phyloP scores from a whole-genome alignment of 2,797 vertebrate genomes.

The Gallinago stenura region DNA sequence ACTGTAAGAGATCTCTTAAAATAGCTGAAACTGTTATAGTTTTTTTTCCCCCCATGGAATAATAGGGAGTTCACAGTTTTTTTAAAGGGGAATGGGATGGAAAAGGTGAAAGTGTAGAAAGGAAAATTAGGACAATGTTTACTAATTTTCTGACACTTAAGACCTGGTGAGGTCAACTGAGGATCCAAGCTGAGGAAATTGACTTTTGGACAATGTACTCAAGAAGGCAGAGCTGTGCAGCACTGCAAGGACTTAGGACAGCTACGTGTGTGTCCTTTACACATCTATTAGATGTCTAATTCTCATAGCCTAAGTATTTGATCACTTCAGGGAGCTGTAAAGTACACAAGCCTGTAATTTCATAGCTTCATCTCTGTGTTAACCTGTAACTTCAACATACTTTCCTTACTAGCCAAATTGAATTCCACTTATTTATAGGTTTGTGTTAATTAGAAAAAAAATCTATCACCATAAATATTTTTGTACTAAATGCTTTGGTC shows the following conservation, averaged over 20 bases:
- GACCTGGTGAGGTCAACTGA: background rate
- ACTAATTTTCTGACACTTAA: background rate
- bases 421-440: background rate
- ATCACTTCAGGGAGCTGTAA: background rate
- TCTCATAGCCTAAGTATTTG: background rate
- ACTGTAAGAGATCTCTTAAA: background rate
- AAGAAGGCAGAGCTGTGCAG: background rate
- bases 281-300: background rate
- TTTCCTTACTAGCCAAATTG: background rate
- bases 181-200: background rate
- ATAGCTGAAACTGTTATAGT: background rate
- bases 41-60: background rate
- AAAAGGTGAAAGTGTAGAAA: background rate
- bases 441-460: background rate
- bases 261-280: background rate
- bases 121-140: background rate
- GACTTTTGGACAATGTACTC: background rate
- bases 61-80: background rate
- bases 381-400: background rate
- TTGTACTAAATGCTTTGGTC: background rate
- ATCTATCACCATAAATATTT: background rate
- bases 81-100: background rate
- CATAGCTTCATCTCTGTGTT: background rate
- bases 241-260: background rate
- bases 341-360: background rate